phyloP scores from a whole-genome alignment of 2,113 vertebrate species.

The Bufo bufo region DNA sequence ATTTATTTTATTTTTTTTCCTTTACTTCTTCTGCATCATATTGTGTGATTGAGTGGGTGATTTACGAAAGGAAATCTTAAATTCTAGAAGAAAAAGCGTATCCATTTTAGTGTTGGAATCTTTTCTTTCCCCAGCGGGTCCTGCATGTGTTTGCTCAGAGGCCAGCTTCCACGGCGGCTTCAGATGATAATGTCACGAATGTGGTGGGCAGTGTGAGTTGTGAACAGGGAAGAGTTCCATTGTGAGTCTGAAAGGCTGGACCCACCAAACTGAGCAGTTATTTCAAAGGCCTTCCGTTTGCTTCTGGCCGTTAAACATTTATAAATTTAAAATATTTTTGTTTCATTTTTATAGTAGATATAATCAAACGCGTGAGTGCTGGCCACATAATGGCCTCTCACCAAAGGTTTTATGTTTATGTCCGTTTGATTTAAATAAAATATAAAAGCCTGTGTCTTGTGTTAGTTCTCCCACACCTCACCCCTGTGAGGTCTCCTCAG shows the following conservation, averaged over 20 bases:
- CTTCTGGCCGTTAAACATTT: conserved; percentile 15
- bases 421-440: conserved; percentile 51
- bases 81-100: conserved; percentile 35
- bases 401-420: conserved; percentile 49
- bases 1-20: neutral
- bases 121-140: conserved; percentile 1
- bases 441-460: conserved; percentile 22
- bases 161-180: neutral
- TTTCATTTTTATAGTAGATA: conserved; percentile 41
- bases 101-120: conserved; percentile 33
- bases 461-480: neutral
- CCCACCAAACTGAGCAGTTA: neutral
- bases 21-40: conserved; percentile 37
- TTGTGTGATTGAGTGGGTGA: conserved; percentile 58
- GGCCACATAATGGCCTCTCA: conserved; percentile 12
- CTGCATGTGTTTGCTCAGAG: conserved; percentile 38
- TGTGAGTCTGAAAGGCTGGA: neutral
- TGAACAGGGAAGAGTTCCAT: neutral
- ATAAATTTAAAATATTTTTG: conserved; percentile 7
- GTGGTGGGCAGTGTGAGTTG: neutral
- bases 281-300: conserved; percentile 23
- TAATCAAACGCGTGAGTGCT: conserved; percentile 18
- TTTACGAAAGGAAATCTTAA: conserved; percentile 45
- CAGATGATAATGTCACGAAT: neutral
- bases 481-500: neutral